These are phyloP conservation scores for Petrophora chlorosata DNA, from an alignment of 2,888 invertebrate species.

Conservation along the genomic window DNA sequence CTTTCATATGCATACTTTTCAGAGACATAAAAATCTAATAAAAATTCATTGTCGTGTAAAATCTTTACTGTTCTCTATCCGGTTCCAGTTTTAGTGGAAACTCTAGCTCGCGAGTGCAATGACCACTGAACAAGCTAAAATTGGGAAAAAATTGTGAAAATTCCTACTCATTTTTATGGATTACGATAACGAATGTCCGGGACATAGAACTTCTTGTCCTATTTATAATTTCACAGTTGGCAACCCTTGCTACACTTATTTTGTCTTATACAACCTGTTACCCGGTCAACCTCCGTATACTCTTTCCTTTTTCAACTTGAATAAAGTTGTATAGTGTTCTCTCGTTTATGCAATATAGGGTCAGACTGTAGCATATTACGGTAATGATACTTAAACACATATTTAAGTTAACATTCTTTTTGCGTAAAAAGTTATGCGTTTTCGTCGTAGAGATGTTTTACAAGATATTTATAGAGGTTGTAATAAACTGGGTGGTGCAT, in stretches of 20 bases:
- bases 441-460: conserved; percentile 43
- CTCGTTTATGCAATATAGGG: conserved; percentile 64
- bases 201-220: no score
- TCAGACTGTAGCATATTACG: conserved; percentile 75
- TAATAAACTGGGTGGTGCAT: conserved; percentile 19
- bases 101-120: no score
- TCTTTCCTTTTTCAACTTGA: conserved; percentile 48
- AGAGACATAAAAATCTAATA: no score
- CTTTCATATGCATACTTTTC: no score
- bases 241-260: conserved; percentile 76
- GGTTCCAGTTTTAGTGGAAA: no score
- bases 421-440: conserved; percentile 67
- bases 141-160: no score
- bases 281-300: conserved; percentile 72
- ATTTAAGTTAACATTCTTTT: conserved; percentile 80
- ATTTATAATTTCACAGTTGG: no score
- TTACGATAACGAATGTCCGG: no score
- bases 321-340: conserved; percentile 42
- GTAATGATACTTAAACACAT: conserved; percentile 83
- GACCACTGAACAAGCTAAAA: no score
- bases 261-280: conserved; percentile 80
- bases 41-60: no score
- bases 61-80: no score
- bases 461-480: conserved; percentile 31
- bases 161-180: no score